These are phyloP conservation scores for Podiceps cristatus DNA, from an alignment of 2,113 vertebrate genomes.

Conservation along the genomic window DNA sequence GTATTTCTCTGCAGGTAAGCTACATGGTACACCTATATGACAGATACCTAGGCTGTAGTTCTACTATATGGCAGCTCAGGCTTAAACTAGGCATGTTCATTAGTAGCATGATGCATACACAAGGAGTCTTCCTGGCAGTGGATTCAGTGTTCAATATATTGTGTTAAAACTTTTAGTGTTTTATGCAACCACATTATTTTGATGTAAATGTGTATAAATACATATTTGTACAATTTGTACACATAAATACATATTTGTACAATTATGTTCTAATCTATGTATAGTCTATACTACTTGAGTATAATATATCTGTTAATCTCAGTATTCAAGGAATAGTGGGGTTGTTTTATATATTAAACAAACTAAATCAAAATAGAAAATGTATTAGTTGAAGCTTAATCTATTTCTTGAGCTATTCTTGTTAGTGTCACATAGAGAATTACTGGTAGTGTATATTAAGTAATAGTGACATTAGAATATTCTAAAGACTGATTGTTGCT, in stretches of 20 bases:
- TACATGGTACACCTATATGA: constrained; percentile 44
- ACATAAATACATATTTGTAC: neutral
- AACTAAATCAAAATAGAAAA: neutral
- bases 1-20: constrained; percentile 67
- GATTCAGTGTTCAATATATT: neutral
- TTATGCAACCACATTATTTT: neutral
- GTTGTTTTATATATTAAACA: neutral
- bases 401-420: neutral
- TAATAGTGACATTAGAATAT: neutral
- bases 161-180: neutral
- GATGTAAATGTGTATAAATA: neutral
- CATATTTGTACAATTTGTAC: neutral
- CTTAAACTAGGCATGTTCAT: neutral
- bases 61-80: neutral
- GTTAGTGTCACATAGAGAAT: neutral
- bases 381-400: neutral
- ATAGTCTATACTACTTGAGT: neutral
- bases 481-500: neutral
- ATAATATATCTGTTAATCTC: neutral
- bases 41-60: neutral
- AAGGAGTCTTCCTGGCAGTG: neutral
- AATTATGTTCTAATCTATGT: neutral
- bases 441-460: neutral
- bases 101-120: neutral
- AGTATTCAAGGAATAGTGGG: neutral